Conservation (phyloP, 2,797 vertebrate genomes). For the Notamacropus eugenii region DNA sequence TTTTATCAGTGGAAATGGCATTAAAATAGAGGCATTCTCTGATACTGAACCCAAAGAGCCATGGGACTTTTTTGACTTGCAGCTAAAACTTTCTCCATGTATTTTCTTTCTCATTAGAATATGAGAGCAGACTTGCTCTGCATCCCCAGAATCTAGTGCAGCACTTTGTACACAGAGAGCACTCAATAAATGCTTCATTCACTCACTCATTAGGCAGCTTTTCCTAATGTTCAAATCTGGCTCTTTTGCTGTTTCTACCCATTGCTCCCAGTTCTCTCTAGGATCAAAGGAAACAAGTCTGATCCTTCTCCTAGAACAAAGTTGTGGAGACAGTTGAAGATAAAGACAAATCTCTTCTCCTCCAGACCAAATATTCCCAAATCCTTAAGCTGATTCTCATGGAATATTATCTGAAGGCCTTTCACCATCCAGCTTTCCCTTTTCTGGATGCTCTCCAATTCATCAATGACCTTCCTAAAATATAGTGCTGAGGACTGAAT, state of each 20-base stretch:
- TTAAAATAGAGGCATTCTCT: not conserved
- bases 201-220: not conserved
- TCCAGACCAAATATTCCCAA: not conserved
- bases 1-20: too few species aligned
- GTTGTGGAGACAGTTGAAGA: not conserved
- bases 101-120: not conserved
- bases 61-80: not conserved
- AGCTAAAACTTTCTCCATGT: not conserved
- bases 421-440: not conserved
- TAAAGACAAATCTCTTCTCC: not conserved
- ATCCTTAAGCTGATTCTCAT: not conserved
- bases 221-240: not conserved
- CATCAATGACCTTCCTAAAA: not conserved
- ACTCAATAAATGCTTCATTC: not conserved
- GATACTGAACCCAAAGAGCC: not conserved
- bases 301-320: not conserved
- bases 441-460: not conserved
- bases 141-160: not conserved
- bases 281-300: not conserved
- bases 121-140: not conserved
- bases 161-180: not conserved
- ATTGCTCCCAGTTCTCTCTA: not conserved
- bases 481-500: not conserved
- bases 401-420: not conserved
- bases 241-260: not conserved